A percentile compares a stretch with the other conserved stretches of the same genome.
Evolutionary conservation across 1,140 invertebrate species (phyloP).

Genomic region (Drosophila willistoni): DNA sequence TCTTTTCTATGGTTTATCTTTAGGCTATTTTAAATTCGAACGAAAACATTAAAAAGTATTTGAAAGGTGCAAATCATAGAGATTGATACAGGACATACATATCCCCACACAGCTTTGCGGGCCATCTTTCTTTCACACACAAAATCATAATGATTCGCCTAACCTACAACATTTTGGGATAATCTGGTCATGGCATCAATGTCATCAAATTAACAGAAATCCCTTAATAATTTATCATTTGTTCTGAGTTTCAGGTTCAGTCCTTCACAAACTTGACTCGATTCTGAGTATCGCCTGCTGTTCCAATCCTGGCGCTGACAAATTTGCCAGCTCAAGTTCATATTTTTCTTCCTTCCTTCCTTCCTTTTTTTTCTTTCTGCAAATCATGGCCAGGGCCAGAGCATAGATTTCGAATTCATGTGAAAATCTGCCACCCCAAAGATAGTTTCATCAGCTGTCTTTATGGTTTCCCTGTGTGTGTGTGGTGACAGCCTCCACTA

Average conservation of each 20-base stretch:
- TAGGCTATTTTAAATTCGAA: too few relatives aligned
- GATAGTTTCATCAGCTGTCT: constrained; percentile 79
- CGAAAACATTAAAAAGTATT: too few relatives aligned
- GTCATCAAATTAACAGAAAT: constrained; percentile 80
- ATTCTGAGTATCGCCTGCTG: not conserved
- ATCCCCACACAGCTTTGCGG: too few relatives aligned
- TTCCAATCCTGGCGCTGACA: constrained; percentile 44
- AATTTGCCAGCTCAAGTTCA: constrained; percentile 68
- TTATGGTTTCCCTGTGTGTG: constrained; percentile 35
- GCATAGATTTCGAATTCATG: constrained; percentile 77
- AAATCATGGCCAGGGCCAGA: constrained; percentile 68
- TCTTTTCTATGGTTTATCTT: too few relatives aligned
- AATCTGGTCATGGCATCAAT: constrained; percentile 73
- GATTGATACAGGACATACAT: too few relatives aligned
- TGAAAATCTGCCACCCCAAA: constrained; percentile 62
- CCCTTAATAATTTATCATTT: constrained; percentile 79
- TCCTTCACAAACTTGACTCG: constrained; percentile 40
- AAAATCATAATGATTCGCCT: constrained; percentile 15
- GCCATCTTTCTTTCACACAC: not conserved
- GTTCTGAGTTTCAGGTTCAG: constrained; percentile 44
- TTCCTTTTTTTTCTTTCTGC: constrained; percentile 62
- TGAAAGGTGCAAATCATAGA: too few relatives aligned
- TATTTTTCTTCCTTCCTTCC: not conserved
- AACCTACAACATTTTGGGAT: constrained; percentile 35
- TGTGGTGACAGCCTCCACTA: constrained; percentile 35